These are phyloP conservation scores for Micropoecilia bifurca DNA, from an alignment of 2,797 vertebrate species.

Conservation along the genomic window DNA sequence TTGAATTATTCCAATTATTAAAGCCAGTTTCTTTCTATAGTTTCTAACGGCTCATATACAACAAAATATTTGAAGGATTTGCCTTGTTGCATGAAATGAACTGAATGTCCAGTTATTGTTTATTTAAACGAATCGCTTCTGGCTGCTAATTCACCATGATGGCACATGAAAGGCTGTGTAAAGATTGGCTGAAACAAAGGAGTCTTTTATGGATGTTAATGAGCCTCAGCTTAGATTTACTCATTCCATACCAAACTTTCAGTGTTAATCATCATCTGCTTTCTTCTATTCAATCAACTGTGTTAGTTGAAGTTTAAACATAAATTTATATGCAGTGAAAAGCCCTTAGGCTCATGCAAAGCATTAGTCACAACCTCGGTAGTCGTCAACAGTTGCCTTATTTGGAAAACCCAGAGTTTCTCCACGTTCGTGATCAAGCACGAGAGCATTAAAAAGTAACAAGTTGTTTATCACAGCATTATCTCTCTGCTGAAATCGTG, in stretches of 20 bases:
- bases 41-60: slow-evolving; percentile 64
- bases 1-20: slow-evolving; percentile 72
- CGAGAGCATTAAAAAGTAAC: not conserved
- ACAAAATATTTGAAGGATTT: slow-evolving; percentile 46
- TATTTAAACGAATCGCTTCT: slow-evolving; percentile 14
- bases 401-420: not conserved
- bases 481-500: slow-evolving; percentile 35
- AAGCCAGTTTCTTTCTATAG: slow-evolving; percentile 56
- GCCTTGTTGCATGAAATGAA: slow-evolving; percentile 55
- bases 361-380: not conserved
- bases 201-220: slow-evolving; percentile 48
- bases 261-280: slow-evolving; percentile 20
- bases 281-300: slow-evolving; percentile 1
- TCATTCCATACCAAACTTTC: slow-evolving; percentile 16
- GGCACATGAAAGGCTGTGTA: slow-evolving; percentile 41
- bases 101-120: slow-evolving; percentile 36
- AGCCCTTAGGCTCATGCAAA: not conserved
- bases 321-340: not conserved
- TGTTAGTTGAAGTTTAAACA: not conserved
- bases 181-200: slow-evolving; percentile 37
- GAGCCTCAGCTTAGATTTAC: slow-evolving; percentile 31
- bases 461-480: slow-evolving; percentile 35
- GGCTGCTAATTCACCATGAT: slow-evolving; percentile 26
- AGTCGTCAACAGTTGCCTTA: not conserved
- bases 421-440: not conserved